Evolutionary conservation across 2,113 vertebrate genomes (phyloP), one percentile per base, ranked within the genome.

Genomic region (Penelope pileata): DNA sequence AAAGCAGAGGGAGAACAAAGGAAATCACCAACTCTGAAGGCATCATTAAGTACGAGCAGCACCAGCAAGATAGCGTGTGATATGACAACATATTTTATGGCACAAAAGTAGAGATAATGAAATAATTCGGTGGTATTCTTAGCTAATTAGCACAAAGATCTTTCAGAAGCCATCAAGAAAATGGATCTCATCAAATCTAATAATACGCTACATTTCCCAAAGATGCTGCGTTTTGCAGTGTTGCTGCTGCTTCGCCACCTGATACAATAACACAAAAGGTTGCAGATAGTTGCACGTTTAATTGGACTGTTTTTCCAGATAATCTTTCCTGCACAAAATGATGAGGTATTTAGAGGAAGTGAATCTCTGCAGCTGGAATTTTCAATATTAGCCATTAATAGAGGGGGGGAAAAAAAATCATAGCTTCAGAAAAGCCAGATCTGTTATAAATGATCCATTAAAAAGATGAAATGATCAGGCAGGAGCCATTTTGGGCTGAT

Each of bases 1-100:
- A 96, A 98, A 97, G 91, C 81, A 90, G 97, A 92, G 94, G 83
- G 96, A 97, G 98, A 98, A 98, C 98, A 98, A 98, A 98, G 97
- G 95, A 97, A 96, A 94, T 94, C 69, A 74, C 94, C 76, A 97
- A 93, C 96, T 97, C 48, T 92, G 95, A 97, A 98, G 91, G 94
- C 96, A 96, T 97, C 97, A 94, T 96, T 97, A 98, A 97, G 78
- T 89, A 89, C 70, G 96, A 97, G 53, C 93, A 95, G 97, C 95
- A 96, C 78, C 93, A 96, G 95, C 96, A 64, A 96, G 97, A 95
- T 95, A 92, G 96, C 92, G 94, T 64, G 94, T 96, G 97, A 97
- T 97, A 97, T 95, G 96, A 97, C 97, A 97, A 97, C 97, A 96
- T 96, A 97, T 97, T 97, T 97, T 94, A 96, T 72, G 87, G 95